These are phyloP conservation scores for Agrochola lychnidis DNA, from an alignment of 2,888 invertebrate species.

Conservation along the genomic window DNA sequence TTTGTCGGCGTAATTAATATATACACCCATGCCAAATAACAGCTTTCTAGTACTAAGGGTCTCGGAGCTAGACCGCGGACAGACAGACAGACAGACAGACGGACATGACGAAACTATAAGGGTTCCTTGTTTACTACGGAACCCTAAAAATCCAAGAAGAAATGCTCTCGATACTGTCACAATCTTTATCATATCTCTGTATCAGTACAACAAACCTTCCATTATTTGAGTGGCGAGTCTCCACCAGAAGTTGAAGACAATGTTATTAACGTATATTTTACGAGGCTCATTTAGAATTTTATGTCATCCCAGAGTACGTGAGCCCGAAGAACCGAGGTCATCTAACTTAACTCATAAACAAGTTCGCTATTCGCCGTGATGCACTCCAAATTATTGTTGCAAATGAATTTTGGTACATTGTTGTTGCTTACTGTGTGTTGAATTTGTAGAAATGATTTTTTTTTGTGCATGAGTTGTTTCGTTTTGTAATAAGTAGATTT, in stretches of 20 bases:
- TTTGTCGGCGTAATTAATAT: too few species aligned
- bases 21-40: too few species aligned
- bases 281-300: constrained; percentile 69
- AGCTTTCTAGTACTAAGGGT: too few species aligned
- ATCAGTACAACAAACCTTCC: constrained; percentile 11
- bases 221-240: constrained; percentile 11
- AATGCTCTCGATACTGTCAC: background rate
- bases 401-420: constrained; percentile 70
- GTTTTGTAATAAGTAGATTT: background rate
- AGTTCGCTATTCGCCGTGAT: constrained; percentile 68
- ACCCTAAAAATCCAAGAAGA: too few species aligned
- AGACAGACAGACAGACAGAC: too few species aligned
- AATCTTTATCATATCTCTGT: background rate
- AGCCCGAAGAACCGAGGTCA: constrained; percentile 69
- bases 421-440: constrained; percentile 43
- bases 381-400: constrained; percentile 74
- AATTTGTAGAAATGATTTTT: constrained; percentile 12
- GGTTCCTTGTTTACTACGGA: too few species aligned
- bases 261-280: constrained; percentile 74
- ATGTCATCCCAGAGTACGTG: constrained; percentile 69
- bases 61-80: too few species aligned
- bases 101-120: too few species aligned
- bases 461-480: background rate
- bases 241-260: constrained; percentile 65
- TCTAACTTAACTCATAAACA: constrained; percentile 81